Evolutionary conservation across 2,113 vertebrate species (phyloP), one percentile per base, ranked within the genome.

Genomic region (Anthoscopus minutus): DNA sequence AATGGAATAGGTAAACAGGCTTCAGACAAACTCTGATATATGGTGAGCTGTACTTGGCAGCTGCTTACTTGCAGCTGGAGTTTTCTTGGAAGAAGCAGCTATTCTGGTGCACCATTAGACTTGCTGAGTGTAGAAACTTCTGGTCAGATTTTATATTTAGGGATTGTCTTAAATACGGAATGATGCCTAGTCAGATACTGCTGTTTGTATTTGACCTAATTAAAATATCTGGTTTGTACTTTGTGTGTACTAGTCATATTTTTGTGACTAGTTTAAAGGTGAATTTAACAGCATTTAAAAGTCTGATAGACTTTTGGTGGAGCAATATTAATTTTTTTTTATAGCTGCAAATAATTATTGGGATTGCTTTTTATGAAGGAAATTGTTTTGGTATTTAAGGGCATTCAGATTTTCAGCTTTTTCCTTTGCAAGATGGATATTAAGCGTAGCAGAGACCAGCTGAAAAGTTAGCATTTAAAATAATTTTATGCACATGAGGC

Each of bases 21-120:
- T 84, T 95, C 69, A 81, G 72, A n/a, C 44, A 53, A 76, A 73
- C 31, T 37, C 44, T 51, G 42, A 13, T 92, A 30, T 72, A 58
- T 89, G 58, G 19, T 66, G 62, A 93, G 42, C 74, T 88, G 35
- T 79, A 25, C 30, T 81, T 84, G 89, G 47, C 70, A 87, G 54
- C 65, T 89, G 35, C 11, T 65, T 93, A 38, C 20, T 69, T 88
- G 33, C 69, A 70, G 56, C 60, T 87, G 47, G 42, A n/a, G 47
- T 73, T 80, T 94, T 88, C 58, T 61, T 94, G 61, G 69, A 89
- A 79, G 51, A n/a, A 48, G 27, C 27, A 69, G 15, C 64, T 92
- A 18, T 80, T 82, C 78, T 82, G 57, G 38, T 82, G 8, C 38
- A 48, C 38, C 22, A 28, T 0, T 57, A 87, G 42, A 47, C 42